Evolutionary conservation across 2,113 vertebrate species (phyloP).

Genomic region (Calyptomena viridis): DNA sequence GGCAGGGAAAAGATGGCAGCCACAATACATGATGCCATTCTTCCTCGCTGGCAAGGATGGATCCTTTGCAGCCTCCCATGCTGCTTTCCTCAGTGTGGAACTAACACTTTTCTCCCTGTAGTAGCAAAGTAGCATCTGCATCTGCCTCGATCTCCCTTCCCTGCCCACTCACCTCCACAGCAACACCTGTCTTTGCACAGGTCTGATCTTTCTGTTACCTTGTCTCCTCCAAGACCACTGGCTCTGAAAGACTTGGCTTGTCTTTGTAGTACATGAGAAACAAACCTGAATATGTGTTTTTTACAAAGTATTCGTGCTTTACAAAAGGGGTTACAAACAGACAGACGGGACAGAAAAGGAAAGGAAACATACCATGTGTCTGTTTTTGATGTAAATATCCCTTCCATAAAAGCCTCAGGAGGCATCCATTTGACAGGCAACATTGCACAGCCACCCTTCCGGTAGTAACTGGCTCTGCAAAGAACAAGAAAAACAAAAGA

Average conservation of each 20-base stretch:
- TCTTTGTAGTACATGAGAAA: background rate
- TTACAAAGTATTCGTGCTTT: background rate
- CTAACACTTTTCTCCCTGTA: background rate
- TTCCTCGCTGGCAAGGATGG: background rate
- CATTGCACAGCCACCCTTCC: slow-evolving; percentile 98
- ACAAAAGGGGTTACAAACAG: background rate
- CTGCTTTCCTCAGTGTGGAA: background rate
- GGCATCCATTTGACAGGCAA: slow-evolving; percentile 99
- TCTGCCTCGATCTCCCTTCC: background rate
- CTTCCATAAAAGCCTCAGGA: slow-evolving; percentile 98
- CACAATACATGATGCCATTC: fast-evolving
- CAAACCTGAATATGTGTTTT: background rate
- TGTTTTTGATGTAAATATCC: slow-evolving; percentile 99
- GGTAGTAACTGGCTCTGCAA: slow-evolving; percentile 94
- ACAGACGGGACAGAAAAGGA: background rate
- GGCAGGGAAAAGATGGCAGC: background rate
- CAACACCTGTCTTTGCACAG: background rate
- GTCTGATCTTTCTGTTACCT: background rate
- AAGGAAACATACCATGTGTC: slow-evolving; percentile 87
- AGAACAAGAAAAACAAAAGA: background rate
- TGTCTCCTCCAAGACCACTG: background rate
- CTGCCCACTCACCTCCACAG: background rate
- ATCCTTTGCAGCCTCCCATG: background rate
- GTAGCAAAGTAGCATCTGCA: background rate
- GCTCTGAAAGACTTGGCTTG: background rate